phyloP scores from a whole-genome alignment of 2,888 invertebrate genomes.

The Falcaria lacertinaria region DNA sequence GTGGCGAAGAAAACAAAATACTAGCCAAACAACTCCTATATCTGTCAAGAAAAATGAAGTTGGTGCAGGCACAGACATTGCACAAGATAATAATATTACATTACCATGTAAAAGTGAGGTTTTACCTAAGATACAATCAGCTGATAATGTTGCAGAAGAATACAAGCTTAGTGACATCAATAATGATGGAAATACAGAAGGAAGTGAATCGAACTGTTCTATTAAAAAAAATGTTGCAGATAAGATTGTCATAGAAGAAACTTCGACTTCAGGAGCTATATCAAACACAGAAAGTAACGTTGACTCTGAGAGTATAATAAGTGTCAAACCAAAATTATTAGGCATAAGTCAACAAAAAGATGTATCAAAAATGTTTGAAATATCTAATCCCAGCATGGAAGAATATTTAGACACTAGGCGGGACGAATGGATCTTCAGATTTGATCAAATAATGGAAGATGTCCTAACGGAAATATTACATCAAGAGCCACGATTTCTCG shows the following conservation, averaged over 20 bases:
- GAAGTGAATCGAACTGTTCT: constrained; percentile 15
- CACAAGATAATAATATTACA: not conserved
- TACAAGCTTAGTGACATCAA: not conserved
- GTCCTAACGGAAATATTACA: constrained; percentile 48
- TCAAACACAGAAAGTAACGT: constrained; percentile 34
- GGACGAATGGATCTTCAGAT: constrained; percentile 64
- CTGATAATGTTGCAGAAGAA: not conserved
- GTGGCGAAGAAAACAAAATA: constrained; percentile 36
- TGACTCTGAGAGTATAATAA: constrained; percentile 20
- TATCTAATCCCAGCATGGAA: constrained; percentile 42
- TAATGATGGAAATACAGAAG: constrained; percentile 8
- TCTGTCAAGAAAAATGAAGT: not conserved
- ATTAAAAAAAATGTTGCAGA: constrained; percentile 7
- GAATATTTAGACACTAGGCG: constrained; percentile 41
- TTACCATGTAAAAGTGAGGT: not conserved
- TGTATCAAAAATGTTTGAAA: constrained; percentile 35
- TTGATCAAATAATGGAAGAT: constrained; percentile 67
- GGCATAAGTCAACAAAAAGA: not conserved
- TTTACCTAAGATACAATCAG: not conserved
- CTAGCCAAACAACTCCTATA: not conserved
- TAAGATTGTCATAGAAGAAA: constrained; percentile 30
- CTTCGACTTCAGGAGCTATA: constrained; percentile 38
- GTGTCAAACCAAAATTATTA: constrained; percentile 4
- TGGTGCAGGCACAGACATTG: not conserved
- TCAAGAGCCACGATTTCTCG: constrained; percentile 28